phyloP scores from a whole-genome alignment of 2,888 invertebrate genomes.

The Mesochorus sp. region DNA sequence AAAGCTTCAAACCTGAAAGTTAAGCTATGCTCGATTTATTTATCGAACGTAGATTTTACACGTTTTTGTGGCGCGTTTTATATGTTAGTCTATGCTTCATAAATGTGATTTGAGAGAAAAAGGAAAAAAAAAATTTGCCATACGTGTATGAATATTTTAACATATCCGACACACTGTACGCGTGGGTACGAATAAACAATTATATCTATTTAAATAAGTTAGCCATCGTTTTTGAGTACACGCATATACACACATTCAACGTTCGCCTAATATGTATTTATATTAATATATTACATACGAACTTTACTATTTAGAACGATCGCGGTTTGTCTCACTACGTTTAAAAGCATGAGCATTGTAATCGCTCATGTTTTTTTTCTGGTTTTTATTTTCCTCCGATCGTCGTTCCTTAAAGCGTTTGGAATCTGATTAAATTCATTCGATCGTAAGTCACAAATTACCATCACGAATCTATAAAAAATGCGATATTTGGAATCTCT shows the following conservation, averaged over 20 bases:
- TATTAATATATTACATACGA: conserved; percentile 25
- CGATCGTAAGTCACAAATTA: not conserved
- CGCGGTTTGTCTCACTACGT: conserved; percentile 1
- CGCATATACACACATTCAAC: not conserved
- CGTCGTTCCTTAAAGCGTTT: conserved; percentile 38
- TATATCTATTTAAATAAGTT: conserved; percentile 25
- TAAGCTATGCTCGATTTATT: not conserved
- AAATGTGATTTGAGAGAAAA: not conserved
- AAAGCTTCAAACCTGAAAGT: conserved; percentile 11
- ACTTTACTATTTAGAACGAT: conserved; percentile 26
- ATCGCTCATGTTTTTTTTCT: not conserved
- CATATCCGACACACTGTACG: conserved; percentile 48
- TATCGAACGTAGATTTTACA: conserved; percentile 25
- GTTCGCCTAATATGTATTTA: conserved; percentile 34
- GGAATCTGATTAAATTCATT: conserved; percentile 36
- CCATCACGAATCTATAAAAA: conserved; percentile 4
- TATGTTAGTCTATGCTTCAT: no score
- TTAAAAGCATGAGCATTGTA: not conserved
- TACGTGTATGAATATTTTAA: conserved; percentile 46
- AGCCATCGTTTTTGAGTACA: conserved; percentile 23
- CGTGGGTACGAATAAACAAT: conserved; percentile 43
- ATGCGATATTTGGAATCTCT: not conserved
- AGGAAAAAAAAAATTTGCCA: conserved; percentile 30
- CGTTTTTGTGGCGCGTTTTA: conserved; percentile 4
- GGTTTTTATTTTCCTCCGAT: conserved; percentile 2